Percentiles rank a stretch among this genome's conserved stretches.
phyloP scores from a whole-genome alignment of 2,113 vertebrate genomes.

The Apodemus sylvaticus region DNA sequence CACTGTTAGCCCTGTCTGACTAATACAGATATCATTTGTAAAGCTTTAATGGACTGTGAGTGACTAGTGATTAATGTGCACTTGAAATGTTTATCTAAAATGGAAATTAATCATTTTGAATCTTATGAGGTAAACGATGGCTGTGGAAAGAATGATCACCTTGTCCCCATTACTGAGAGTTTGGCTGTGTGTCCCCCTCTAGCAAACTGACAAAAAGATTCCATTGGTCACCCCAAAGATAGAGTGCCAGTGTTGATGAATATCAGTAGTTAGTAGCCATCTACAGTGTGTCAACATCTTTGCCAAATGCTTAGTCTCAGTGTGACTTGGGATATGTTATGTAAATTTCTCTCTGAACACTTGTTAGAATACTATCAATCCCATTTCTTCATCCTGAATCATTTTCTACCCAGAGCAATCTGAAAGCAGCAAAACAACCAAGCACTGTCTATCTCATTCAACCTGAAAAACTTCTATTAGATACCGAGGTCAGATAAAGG shows the following conservation, averaged over 20 bases:
- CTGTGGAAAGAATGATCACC: background rate
- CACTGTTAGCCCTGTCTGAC: background rate
- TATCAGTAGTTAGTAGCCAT: background rate
- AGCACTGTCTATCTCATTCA: slow-evolving; percentile 56
- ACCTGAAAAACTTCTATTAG: slow-evolving; percentile 58
- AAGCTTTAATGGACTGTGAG: background rate
- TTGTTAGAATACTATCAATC: slow-evolving; percentile 73
- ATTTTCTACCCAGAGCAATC: slow-evolving; percentile 1
- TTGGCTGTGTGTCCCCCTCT: background rate
- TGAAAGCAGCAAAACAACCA: slow-evolving; percentile 76
- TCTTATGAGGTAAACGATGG: background rate
- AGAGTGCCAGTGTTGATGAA: background rate
- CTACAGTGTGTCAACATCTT: background rate
- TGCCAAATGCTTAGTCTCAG: slow-evolving; percentile 77
- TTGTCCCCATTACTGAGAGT: background rate
- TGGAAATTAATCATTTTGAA: slow-evolving; percentile 27
- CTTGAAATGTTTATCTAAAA: background rate
- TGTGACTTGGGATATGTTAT: slow-evolving; percentile 68
- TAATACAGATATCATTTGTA: background rate
- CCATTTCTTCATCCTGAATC: slow-evolving; percentile 29
- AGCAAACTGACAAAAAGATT: background rate
- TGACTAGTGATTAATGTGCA: background rate
- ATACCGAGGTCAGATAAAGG: slow-evolving; percentile 3
- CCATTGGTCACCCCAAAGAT: background rate
- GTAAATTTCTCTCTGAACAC: slow-evolving; percentile 75